These are phyloP conservation scores for Spatula versicolor DNA, from an alignment of 2,797 vertebrate genomes.

Conservation along the genomic window DNA sequence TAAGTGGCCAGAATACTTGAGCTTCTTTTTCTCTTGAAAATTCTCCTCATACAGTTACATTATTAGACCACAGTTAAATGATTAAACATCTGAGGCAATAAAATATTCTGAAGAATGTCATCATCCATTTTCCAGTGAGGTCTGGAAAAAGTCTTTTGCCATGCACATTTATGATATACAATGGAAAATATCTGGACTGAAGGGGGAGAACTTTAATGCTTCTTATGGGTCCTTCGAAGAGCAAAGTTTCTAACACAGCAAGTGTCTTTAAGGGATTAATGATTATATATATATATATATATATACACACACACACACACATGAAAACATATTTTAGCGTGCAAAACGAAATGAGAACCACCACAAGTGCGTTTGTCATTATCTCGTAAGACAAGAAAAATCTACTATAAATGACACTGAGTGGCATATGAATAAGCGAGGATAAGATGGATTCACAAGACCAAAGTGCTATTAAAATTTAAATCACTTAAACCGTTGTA, in stretches of 20 bases:
- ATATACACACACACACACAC: too few species aligned
- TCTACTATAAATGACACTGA: neutral
- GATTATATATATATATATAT: too few species aligned
- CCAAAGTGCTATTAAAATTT: neutral
- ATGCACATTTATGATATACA: neutral
- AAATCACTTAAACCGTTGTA: neutral
- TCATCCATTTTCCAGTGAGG: neutral
- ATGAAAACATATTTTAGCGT: neutral
- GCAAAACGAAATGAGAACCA: neutral
- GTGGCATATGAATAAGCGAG: neutral
- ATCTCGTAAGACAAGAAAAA: neutral
- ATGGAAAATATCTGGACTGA: neutral
- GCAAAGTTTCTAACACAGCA: neutral
- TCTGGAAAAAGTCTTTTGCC: neutral
- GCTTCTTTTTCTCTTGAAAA: neutral
- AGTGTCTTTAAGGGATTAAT: neutral
- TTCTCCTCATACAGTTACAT: neutral
- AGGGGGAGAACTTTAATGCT: neutral
- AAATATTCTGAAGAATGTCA: neutral
- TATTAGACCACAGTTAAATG: neutral
- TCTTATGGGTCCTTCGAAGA: neutral
- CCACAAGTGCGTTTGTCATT: accelerated
- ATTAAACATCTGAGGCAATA: neutral
- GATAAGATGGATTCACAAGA: neutral
- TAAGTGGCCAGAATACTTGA: neutral